A percentile compares a stretch with the other conserved stretches of the same genome.
Conservation (phyloP, 2,113 vertebrate species). For the Brachypteracias leptosomus region DNA sequence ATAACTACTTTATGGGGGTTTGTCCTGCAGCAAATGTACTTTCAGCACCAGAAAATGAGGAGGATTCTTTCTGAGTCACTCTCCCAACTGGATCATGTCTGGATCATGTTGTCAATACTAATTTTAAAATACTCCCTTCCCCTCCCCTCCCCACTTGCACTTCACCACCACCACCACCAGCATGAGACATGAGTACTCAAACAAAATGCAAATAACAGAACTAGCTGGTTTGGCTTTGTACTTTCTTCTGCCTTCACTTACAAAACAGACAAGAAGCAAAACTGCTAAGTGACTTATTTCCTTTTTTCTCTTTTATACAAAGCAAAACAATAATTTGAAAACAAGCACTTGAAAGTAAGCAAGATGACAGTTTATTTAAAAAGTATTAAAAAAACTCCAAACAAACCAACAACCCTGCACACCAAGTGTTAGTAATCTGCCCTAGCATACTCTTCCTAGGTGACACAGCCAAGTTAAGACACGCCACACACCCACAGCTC, state of each 20-base stretch:
- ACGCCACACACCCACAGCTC: background rate
- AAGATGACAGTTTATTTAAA: background rate
- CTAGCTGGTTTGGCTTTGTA: background rate
- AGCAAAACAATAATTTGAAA: background rate
- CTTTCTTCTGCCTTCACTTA: background rate
- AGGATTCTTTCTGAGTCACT: conserved; percentile 17
- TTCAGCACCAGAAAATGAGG: background rate
- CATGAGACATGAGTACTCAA: accelerated
- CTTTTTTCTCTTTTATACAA: background rate
- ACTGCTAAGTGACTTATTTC: background rate
- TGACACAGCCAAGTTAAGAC: background rate
- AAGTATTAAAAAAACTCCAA: background rate
- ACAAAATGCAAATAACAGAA: background rate
- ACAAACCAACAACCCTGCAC: accelerated
- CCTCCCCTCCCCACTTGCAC: background rate
- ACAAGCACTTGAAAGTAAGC: background rate
- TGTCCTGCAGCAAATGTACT: background rate
- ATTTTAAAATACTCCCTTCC: background rate
- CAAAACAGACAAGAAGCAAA: background rate
- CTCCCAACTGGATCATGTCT: background rate
- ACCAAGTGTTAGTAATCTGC: background rate
- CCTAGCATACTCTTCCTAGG: background rate
- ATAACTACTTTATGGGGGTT: background rate
- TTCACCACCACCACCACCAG: background rate
- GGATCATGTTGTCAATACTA: background rate